A percentile compares a stretch with the other conserved stretches of the same genome.
Conservation (phyloP, 2,888 invertebrate species). For the Chydorus sphaericus region DNA sequence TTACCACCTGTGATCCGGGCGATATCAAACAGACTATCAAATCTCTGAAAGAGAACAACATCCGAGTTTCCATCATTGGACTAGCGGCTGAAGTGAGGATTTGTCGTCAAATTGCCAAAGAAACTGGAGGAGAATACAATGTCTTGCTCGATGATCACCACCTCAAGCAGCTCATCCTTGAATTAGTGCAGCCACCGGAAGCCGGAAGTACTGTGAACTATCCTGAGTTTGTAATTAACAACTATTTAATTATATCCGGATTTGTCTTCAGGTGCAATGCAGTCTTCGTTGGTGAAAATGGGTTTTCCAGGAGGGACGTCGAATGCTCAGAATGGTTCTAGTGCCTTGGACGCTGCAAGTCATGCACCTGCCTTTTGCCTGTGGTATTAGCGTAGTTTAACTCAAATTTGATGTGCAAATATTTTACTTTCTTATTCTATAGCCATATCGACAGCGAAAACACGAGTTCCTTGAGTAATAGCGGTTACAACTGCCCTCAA, state of each 20-base stretch:
- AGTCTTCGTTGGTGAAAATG: conserved; percentile 82
- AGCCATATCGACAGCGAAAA: conserved; percentile 55
- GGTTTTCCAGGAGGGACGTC: conserved; percentile 64
- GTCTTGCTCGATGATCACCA: conserved; percentile 73
- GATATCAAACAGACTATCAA: conserved; percentile 74
- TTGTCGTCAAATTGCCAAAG: conserved; percentile 67
- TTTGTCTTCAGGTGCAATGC: conserved; percentile 27
- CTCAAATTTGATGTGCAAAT: conserved; percentile 13
- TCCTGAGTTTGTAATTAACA: not conserved
- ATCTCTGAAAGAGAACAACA: conserved; percentile 58
- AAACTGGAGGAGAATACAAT: conserved; percentile 76
- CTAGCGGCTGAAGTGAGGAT: conserved; percentile 88
- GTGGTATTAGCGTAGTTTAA: conserved; percentile 52
- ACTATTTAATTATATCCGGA: not conserved
- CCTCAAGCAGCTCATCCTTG: conserved; percentile 33
- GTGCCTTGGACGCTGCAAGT: conserved; percentile 18
- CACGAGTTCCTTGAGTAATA: conserved; percentile 35
- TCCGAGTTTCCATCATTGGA: conserved; percentile 88
- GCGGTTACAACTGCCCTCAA: conserved; percentile 82
- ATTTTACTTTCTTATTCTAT: conserved; percentile 22
- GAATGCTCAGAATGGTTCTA: conserved; percentile 24
- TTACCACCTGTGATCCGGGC: conserved; percentile 93
- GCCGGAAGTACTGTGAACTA: conserved; percentile 20
- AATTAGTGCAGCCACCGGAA: conserved; percentile 35
- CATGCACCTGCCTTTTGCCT: conserved; percentile 65